Percentiles rank a stretch among this genome's conserved stretches.
These are phyloP conservation scores for Drosophila suboccidentalis DNA, from an alignment of 2,888 invertebrate genomes.

Conservation along the genomic window DNA sequence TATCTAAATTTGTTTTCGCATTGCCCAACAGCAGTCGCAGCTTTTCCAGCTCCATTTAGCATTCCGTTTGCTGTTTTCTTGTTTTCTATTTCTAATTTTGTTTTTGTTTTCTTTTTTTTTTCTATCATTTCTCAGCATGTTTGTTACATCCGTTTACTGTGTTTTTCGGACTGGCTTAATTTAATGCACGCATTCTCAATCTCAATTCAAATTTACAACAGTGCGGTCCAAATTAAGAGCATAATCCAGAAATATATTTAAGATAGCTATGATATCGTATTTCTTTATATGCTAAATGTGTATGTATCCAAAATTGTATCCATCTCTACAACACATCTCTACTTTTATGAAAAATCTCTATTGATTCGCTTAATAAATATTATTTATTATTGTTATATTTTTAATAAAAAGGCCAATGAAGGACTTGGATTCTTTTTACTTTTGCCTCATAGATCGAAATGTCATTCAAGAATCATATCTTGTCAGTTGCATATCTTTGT, in stretches of 20 bases:
- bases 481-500: too few relatives aligned
- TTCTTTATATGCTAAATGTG: neutral
- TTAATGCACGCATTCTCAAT: slow-evolving; percentile 32
- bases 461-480: too few relatives aligned
- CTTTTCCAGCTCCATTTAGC: slow-evolving; percentile 37
- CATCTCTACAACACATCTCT: too few relatives aligned
- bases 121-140: slow-evolving; percentile 24
- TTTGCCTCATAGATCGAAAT: too few relatives aligned
- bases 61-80: slow-evolving; percentile 22
- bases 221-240: neutral
- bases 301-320: too few relatives aligned
- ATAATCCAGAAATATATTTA: neutral
- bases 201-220: slow-evolving; percentile 33
- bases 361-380: too few relatives aligned
- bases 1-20: slow-evolving; percentile 81
- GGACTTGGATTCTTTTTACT: too few relatives aligned
- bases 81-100: slow-evolving; percentile 1
- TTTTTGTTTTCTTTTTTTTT: slow-evolving; percentile 9
- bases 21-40: slow-evolving; percentile 38
- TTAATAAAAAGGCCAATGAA: too few relatives aligned
- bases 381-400: too few relatives aligned
- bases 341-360: too few relatives aligned
- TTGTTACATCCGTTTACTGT: slow-evolving; percentile 52
- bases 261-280: neutral
- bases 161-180: slow-evolving; percentile 31